phyloP scores from a whole-genome alignment of 1,140 invertebrate species.

The Acromyrmex heyeri region DNA sequence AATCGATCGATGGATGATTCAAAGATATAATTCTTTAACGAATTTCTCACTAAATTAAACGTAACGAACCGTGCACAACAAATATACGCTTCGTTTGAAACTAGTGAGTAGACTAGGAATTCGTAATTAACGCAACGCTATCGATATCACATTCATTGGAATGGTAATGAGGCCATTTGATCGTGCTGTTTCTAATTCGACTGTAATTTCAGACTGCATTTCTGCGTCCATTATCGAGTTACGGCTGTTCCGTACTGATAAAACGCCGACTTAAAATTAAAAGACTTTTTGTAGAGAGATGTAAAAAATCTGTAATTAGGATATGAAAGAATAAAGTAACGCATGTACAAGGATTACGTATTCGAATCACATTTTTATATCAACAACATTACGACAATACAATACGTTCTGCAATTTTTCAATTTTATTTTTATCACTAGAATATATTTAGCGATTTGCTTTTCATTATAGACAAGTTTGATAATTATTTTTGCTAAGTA shows the following conservation, averaged over 20 bases:
- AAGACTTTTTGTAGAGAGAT: background rate
- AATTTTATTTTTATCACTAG: slow-evolving; percentile 44
- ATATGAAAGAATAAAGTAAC: slow-evolving; percentile 18
- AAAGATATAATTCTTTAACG: slow-evolving; percentile 6
- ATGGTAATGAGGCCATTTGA: slow-evolving; percentile 43
- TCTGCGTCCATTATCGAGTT: background rate
- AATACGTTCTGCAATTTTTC: slow-evolving; percentile 64
- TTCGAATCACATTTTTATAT: slow-evolving; percentile 75
- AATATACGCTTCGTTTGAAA: slow-evolving; percentile 31
- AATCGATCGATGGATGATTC: background rate
- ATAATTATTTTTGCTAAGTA: slow-evolving; percentile 34
- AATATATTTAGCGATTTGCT: slow-evolving; percentile 4
- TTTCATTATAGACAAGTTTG: slow-evolving; percentile 12
- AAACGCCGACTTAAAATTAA: slow-evolving; percentile 8
- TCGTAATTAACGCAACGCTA: slow-evolving; percentile 57
- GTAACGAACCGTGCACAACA: background rate
- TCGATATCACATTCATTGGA: slow-evolving; percentile 8
- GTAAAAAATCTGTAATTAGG: slow-evolving; percentile 7
- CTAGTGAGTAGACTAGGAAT: slow-evolving; percentile 45
- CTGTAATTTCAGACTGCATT: slow-evolving; percentile 1
- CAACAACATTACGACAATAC: slow-evolving; percentile 72
- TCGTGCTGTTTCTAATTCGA: background rate
- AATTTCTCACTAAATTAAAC: background rate
- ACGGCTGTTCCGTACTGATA: background rate
- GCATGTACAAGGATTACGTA: slow-evolving; percentile 5